These are phyloP conservation scores for Caenorhabditis inopinata DNA, from an alignment of 1,140 invertebrate species.

Conservation along the genomic window DNA sequence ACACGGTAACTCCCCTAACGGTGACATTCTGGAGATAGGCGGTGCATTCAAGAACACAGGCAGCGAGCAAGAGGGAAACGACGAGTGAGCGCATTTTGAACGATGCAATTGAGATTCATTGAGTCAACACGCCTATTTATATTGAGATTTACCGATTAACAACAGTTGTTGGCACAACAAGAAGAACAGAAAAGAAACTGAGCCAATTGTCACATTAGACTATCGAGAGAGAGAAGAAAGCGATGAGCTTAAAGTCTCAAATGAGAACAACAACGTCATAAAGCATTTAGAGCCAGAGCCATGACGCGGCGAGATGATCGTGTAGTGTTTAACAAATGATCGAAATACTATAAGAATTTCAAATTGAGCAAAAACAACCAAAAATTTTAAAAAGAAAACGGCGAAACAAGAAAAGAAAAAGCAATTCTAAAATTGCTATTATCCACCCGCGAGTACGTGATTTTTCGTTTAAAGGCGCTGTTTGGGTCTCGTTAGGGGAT, in stretches of 20 bases:
- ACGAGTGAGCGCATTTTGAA: conserved; percentile 36
- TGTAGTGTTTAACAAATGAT: too few species aligned
- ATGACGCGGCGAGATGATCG: too few species aligned
- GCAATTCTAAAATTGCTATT: too few species aligned
- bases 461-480: too few species aligned
- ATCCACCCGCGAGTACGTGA: too few species aligned
- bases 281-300: too few species aligned
- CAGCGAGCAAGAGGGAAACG: conserved; percentile 10
- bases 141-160: conserved; percentile 16
- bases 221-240: too few species aligned
- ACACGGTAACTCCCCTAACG: conserved; percentile 40
- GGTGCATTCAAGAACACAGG: background rate
- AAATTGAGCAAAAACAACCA: too few species aligned
- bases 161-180: background rate
- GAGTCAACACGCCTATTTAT: background rate
- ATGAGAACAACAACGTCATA: conserved; percentile 5
- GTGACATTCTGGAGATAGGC: conserved; percentile 46
- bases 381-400: too few species aligned
- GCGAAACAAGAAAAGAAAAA: too few species aligned
- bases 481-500: too few species aligned
- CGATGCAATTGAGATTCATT: background rate
- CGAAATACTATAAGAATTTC: too few species aligned
- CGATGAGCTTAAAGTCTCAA: background rate
- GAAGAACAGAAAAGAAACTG: background rate
- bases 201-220: conserved; percentile 6